Evolutionary conservation across 2,888 invertebrate genomes (phyloP), one percentile per base, ranked within the genome.

Genomic region (Choristoneura rosaceana): DNA sequence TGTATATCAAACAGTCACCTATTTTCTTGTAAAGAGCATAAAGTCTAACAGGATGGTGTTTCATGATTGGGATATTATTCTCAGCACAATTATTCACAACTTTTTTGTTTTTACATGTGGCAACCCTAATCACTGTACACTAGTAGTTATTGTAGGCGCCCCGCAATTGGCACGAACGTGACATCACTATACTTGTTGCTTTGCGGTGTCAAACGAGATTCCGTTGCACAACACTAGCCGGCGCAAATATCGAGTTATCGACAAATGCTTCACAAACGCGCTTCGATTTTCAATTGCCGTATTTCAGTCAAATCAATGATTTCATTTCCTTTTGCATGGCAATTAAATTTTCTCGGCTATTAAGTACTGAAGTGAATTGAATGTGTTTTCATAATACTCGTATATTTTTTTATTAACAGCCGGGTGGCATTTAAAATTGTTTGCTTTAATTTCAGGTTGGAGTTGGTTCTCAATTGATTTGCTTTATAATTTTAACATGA

Each of bases 121-220:
- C 52, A 71, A 63, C 71, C 71, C 71, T 71, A 71, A 68, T 66
- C 70, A 66, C 62, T 17, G 25, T 38, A 52, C 62, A 62, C 47
- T 15, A 45, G 61, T 58, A 68, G 66, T 62, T 62, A 67, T 66
- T 52, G 70, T 77, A 79, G 77, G 76, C 78, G 78, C 74, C 74
- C 76, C 74, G 78, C 76, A 76, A 78, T 76, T 80, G 78, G 80
- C 83, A 80, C 80, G 78, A 77, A 79, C 67, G 74, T 79, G 79
- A 79, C 78, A 77, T 74, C 43, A 66, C 73, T 69, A 77, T 80
- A 87, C 87, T 87, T 87, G 87, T 87, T 87, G 87, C 84, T 38
- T 76, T 77, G 73, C 66, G 74, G 60, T 84, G 80, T 80, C 82
- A 86, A 84, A 81, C 78, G 79, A 69, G 73, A 77, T 73, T 68